Evolutionary conservation across 1,140 invertebrate species (phyloP), one percentile per base, ranked within the genome.

Genomic region (Eupristina koningsbergeri): DNA sequence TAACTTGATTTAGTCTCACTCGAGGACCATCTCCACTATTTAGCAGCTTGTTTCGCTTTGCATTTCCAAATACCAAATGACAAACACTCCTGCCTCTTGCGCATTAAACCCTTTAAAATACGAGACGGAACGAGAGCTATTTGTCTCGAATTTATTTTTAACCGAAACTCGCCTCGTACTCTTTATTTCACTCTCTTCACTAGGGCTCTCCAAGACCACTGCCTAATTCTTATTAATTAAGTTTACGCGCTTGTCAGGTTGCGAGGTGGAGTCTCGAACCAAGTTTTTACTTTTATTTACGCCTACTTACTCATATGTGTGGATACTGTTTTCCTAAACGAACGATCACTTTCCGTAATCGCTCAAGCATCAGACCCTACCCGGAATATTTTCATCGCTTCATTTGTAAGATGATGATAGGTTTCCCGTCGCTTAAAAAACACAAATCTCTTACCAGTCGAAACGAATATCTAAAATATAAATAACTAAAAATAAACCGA

Each of bases 1-100:
- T 85, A 85, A 85, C 81, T 85, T 85, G 81, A 85, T 85, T 85
- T 85, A 85, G 83, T 34, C 58, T 34, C 19, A 39, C 36, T 34
- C 41, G 31, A 50, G 53, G 31, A 41, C 36, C 17, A 80, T 80
- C 53, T 80, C 41, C 58, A 29, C 83, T 84, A 84, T 84, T 84
- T 84, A 84, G 79, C 83, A 77, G 73, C 78, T 80, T 80, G 83
- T 80, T 47, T 71, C 64, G 47, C 67, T 41, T 41, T 41, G 36
- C 26, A 8, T 41, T 26, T 15, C 41, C n/a, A 75, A 31, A 47
- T 22, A n/a, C 36, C 19, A 3, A 41, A 47, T 26, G 36, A 17
- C 67, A 71, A 39, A 67, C 61, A 41, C 7, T 41, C 67, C 67
- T n/a, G 61, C 26, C 45, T 7, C 29, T 41, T 26, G 63, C 15